Conservation (phyloP, 1,140 invertebrate genomes). For the Conus betulinus region DNA sequence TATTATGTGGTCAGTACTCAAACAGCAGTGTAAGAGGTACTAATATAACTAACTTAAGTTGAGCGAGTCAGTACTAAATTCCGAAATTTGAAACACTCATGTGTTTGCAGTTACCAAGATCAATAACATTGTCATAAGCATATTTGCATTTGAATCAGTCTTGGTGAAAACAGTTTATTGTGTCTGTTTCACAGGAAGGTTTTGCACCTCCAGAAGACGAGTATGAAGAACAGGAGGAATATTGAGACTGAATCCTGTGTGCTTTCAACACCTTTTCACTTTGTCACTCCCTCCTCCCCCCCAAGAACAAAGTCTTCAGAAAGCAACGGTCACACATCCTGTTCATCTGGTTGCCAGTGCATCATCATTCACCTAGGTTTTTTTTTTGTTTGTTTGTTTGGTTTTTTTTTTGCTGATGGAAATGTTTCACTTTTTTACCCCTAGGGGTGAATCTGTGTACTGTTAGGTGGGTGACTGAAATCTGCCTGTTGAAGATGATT, state of each 20-base stretch:
- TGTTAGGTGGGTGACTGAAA: not conserved
- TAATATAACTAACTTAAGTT: too few species aligned
- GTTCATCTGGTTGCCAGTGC: not conserved
- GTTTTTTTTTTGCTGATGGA: not conserved
- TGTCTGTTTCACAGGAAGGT: slow-evolving; percentile 5
- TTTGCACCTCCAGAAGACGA: slow-evolving; percentile 24
- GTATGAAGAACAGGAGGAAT: slow-evolving; percentile 14
- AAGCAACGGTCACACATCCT: not conserved
- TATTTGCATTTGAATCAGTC: too few species aligned
- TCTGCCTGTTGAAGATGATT: not conserved
- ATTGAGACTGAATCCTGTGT: not conserved
- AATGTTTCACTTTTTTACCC: not conserved
- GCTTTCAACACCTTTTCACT: not conserved
- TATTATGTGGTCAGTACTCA: too few species aligned
- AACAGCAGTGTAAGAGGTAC: too few species aligned
- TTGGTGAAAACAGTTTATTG: too few species aligned
- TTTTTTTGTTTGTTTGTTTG: not conserved
- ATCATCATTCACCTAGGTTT: not conserved
- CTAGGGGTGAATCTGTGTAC: not conserved
- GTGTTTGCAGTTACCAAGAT: too few species aligned
- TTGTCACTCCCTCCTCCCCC: not conserved
- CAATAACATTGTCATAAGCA: too few species aligned
- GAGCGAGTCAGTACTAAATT: too few species aligned
- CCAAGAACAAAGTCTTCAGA: slow-evolving; percentile 10
- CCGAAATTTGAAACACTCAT: too few species aligned